Evolutionary conservation across 64 coral and sea anemone genomes (phyloP).

Genomic region (Stichodactyla helianthus): DNA sequence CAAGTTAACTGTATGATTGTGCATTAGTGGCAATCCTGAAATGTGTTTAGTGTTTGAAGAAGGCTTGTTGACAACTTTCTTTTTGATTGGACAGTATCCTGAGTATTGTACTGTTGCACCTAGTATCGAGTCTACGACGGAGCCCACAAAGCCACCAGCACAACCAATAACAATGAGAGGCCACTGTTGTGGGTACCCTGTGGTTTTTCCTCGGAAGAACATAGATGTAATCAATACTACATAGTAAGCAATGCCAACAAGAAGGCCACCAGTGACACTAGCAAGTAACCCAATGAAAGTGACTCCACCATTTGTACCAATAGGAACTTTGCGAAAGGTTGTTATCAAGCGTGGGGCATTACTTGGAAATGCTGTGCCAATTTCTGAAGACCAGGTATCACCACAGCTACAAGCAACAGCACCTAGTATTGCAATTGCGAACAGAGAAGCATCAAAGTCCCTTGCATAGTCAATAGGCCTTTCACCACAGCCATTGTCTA

Average conservation of each 20-base stretch:
- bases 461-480: conserved; percentile 81
- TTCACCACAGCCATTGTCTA: conserved; percentile 88
- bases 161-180: conserved; percentile 83
- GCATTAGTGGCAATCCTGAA: conserved; percentile 63
- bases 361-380: conserved; percentile 74
- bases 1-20: conserved; percentile 94
- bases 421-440: conserved; percentile 79
- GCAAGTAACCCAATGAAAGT: conserved; percentile 78
- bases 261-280: conserved; percentile 70
- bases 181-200: conserved; percentile 70
- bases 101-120: conserved; percentile 97
- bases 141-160: conserved; percentile 82
- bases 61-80: conserved; percentile 74
- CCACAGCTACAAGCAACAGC: conserved; percentile 93
- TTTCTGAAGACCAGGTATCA: conserved; percentile 99
- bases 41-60: conserved; percentile 70
- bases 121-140: conserved; percentile 72
- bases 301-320: conserved; percentile 92
- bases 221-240: conserved; percentile 33
- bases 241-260: conserved; percentile 86
- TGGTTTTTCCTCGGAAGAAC: conserved; percentile 21
- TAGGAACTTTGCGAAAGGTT: conserved; percentile 78
- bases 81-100: conserved; percentile 78
- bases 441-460: conserved; percentile 81
- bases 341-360: conserved; percentile 83